Base-by-base conservation (phyloP, 2,888 invertebrate species). In the Chrysina gloriosa region DNA sequence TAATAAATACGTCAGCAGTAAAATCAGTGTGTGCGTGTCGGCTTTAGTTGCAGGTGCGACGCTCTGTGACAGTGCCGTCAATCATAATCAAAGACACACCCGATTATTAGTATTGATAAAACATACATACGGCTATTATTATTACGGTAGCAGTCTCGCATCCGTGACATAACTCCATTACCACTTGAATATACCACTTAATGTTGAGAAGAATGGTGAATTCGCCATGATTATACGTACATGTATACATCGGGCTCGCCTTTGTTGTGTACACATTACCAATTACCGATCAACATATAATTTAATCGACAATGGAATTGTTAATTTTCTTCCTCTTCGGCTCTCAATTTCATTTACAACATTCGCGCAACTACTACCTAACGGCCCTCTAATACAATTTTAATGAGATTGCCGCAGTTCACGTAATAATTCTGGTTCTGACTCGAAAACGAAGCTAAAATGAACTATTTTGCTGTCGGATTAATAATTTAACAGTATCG, bases 51-150 rank as follows among this genome's bases (percentile, higher is more conserved):
- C 72, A 73, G 73, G 74, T 73, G 72, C 71, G 71, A 71, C 71
- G 66, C 65, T 65, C 66, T 71, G 61, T 71, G 71, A 70, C 70
- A 68, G 70, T 63, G 61, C 67, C 71, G 74, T 74, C 74, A 74
- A 72, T 74, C 73, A 72, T 72, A 64, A 65, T 71, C 68, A 64
- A 50, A 61, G 69, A 65, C 68, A 48, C 72, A 69, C 64, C 71
- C 71, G 71, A 74, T 74, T 72, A 71, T 73, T 72, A 71, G 65
- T 71, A 74, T 74, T 73, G 73, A 73, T 73, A 73, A 74, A 71
- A 73, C 73, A 73, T 72, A 65, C 70, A 69, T 67, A 69, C 11
- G 50, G 23, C 50, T 19, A 11, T 25, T 72, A 72, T 72, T 72
- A 72, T 72, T 73, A 70, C 52, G 63, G 68, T 58, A 64, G 69